Conservation (phyloP, 2,888 invertebrate species). For the Lampropteryx suffumata region DNA sequence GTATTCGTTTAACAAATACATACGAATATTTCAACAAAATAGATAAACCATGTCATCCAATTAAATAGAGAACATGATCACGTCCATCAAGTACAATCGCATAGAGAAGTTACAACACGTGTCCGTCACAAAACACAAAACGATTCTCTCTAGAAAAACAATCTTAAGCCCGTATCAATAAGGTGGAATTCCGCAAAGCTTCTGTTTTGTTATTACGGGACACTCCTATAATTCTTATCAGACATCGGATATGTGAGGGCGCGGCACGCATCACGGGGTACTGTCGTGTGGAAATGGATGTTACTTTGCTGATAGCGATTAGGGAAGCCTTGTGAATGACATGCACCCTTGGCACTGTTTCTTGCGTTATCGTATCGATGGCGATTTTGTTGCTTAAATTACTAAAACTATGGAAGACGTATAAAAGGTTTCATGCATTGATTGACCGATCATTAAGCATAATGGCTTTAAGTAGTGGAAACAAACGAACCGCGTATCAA, state of each 20-base stretch:
- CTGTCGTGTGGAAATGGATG: constrained; percentile 33
- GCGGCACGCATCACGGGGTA: constrained; percentile 36
- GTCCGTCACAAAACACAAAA: constrained; percentile 22
- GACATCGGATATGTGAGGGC: constrained; percentile 44
- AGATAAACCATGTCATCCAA: constrained; percentile 4
- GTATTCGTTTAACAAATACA: neutral
- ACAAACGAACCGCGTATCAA: too few species aligned
- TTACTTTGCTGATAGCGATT: constrained; percentile 20
- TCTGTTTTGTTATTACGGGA: constrained; percentile 38
- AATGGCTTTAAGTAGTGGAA: too few species aligned
- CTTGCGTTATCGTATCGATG: neutral
- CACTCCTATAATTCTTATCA: constrained; percentile 47
- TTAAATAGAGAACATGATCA: constrained; percentile 7
- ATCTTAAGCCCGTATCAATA: constrained; percentile 13
- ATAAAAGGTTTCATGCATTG: too few species aligned
- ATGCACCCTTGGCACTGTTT: neutral
- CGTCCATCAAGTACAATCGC: constrained; percentile 36
- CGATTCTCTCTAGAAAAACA: constrained; percentile 3
- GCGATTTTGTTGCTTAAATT: too few species aligned
- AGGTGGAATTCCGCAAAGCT: constrained; percentile 16
- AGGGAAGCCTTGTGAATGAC: constrained; percentile 16
- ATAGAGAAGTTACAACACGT: constrained; percentile 34
- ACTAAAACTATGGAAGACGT: too few species aligned
- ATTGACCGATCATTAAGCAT: too few species aligned
- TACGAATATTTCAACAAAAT: neutral